Base-by-base conservation (phyloP, 2,888 invertebrate species). In the Gibbula magus region DNA sequence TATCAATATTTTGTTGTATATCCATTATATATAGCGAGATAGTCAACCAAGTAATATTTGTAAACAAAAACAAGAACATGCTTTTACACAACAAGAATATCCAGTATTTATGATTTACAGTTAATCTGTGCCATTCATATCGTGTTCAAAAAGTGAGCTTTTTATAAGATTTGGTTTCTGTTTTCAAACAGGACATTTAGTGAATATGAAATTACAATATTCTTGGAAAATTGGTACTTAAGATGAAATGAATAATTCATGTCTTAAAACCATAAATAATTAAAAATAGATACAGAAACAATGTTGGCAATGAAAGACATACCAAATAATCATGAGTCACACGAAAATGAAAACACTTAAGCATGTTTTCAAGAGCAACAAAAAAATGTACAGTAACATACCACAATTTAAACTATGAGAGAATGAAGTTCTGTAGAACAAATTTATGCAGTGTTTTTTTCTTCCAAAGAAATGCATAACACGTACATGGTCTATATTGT, bases 221-320 rank as follows among this genome's bases (percentile, higher is more conserved):
- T 45, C 13, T 45, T 45, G 45, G 10, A 45, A 45, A 45, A 1
- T 45, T 45, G 45, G 45, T 45, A 56, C 7, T 25, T 56, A 3
- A 13, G 1, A 20, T n/a, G 2, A 20, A 22, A 25, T 5, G 8
- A 4, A n/a, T 56, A 56, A 56, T 56, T 56, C 5, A 56, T 22
- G 56, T 45, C 45, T 56, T 56, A 56, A 56, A 22, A 56, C 25
- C 20, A 56, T 56, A 56, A 25, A 25, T 56, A 56, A 22, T 20
- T 56, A 56, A 22, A 56, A 20, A 20, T 7, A 56, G 56, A 56
- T 56, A 56, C 56, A 35, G 70, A 70, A 70, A 70, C 70, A 70
- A 70, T 70, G 39, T 35, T 32, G 35, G 70, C 32, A 70, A 70
- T 70, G 70, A 70, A 70, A 70, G 70, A 70, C 70, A 35, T 70